These are phyloP conservation scores for Elgaria multicarinata DNA, from an alignment of 2,113 vertebrate species.

Conservation along the genomic window DNA sequence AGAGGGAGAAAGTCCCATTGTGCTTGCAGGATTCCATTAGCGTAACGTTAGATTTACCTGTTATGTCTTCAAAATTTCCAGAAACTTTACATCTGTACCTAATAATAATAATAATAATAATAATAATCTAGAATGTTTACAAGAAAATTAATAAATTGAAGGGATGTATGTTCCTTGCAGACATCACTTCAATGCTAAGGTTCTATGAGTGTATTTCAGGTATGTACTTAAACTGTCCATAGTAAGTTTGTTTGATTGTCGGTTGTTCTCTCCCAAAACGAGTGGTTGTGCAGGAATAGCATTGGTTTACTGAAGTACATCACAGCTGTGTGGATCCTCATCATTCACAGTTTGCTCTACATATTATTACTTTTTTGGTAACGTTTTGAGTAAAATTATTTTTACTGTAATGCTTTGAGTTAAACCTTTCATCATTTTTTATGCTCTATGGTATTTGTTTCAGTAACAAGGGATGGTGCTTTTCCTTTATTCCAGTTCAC, in stretches of 20 bases:
- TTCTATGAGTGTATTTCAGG: background rate
- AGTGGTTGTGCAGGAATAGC: background rate
- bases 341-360: background rate
- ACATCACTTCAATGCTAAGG: background rate
- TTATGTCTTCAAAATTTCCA: background rate
- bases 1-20: too few relatives aligned
- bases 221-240: background rate
- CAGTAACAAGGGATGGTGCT: background rate
- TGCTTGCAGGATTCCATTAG: too few relatives aligned
- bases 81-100: background rate
- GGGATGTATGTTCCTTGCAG: background rate
- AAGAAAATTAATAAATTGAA: background rate
- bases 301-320: accelerated
- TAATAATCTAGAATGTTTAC: background rate
- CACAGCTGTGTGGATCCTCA: background rate
- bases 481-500: conserved; percentile 81
- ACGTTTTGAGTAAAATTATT: background rate
- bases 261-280: background rate
- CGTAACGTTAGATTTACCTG: too few relatives aligned
- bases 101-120: background rate
- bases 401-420: background rate
- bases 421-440: background rate
- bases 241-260: background rate
- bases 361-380: background rate
- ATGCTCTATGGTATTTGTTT: background rate